phyloP scores from a whole-genome alignment of 2,888 invertebrate genomes.

The Adelphocoris suturalis region DNA sequence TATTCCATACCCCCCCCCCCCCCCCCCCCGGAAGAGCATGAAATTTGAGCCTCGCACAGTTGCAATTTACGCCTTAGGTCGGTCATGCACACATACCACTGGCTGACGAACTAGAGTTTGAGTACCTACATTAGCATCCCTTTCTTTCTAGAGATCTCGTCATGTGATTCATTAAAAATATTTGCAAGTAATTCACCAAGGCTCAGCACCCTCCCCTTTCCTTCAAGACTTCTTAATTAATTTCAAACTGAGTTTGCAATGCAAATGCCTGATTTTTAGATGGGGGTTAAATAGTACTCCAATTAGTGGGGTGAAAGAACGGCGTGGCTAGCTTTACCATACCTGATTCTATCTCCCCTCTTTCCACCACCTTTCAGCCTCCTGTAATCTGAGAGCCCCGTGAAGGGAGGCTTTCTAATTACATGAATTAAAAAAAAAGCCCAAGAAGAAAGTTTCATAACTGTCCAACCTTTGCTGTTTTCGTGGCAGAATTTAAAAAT shows the following conservation, averaged over 20 bases:
- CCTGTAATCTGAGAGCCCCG: slow-evolving; percentile 56
- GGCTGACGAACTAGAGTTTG: no score
- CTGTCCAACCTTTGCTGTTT: neutral
- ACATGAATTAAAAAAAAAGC: slow-evolving; percentile 12
- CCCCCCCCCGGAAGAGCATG: no score
- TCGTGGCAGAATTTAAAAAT: no score
- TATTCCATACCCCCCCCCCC: no score
- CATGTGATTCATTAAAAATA: slow-evolving; percentile 53
- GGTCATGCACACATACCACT: no score
- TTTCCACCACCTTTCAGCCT: slow-evolving; percentile 33
- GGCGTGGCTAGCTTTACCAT: slow-evolving; percentile 40
- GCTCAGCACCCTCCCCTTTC: slow-evolving; percentile 43
- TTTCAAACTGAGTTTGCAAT: slow-evolving; percentile 66
- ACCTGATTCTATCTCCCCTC: slow-evolving; percentile 36
- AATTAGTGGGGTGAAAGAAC: slow-evolving; percentile 66
- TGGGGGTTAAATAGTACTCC: slow-evolving; percentile 67
- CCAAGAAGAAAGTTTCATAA: neutral
- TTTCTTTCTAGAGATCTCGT: neutral
- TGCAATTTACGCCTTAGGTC: no score
- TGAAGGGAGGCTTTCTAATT: slow-evolving; percentile 49
- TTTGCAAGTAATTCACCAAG: slow-evolving; percentile 60
- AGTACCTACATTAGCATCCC: no score
- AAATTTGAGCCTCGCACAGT: no score
- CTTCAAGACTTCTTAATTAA: slow-evolving; percentile 61
- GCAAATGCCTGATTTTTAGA: slow-evolving; percentile 68